Conservation (phyloP, 2,113 vertebrate species). For the Cettia cetti region DNA sequence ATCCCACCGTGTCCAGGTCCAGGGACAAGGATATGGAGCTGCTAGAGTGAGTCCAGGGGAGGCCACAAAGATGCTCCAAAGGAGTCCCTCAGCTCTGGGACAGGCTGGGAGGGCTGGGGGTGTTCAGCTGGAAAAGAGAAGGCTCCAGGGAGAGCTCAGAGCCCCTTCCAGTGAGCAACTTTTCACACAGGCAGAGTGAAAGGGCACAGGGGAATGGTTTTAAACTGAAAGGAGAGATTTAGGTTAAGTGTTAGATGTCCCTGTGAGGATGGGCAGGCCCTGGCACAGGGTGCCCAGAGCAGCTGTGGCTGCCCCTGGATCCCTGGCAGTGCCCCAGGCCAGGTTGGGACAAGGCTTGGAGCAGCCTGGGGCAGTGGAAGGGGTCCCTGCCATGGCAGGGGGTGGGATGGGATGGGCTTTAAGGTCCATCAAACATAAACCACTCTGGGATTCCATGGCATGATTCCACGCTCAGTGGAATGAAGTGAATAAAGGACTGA, state of each 20-base stretch:
- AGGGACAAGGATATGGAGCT: not conserved
- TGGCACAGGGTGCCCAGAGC: not conserved
- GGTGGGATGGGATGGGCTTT: fast-evolving
- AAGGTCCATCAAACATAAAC: not conserved
- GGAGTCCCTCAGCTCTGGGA: not conserved
- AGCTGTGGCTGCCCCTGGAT: not conserved
- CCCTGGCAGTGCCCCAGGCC: not conserved
- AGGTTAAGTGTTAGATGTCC: not conserved
- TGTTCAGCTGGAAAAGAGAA: not conserved
- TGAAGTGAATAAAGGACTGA: not conserved
- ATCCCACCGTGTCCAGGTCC: fast-evolving
- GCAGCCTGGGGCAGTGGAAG: not conserved
- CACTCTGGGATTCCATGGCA: not conserved
- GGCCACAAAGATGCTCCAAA: fast-evolving
- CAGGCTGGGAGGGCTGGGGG: not conserved
- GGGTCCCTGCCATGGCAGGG: not conserved
- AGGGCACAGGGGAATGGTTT: not conserved
- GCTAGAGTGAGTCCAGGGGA: not conserved
- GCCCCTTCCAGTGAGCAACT: not conserved
- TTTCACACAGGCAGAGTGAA: not conserved
- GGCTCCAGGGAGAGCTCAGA: not conserved
- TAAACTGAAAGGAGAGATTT: too few relatives aligned
- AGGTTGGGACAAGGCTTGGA: not conserved
- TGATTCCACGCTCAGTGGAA: not conserved
- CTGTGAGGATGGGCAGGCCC: fast-evolving